phyloP scores from a whole-genome alignment of 2,888 invertebrate genomes.

The Hymenopus coronatus region DNA sequence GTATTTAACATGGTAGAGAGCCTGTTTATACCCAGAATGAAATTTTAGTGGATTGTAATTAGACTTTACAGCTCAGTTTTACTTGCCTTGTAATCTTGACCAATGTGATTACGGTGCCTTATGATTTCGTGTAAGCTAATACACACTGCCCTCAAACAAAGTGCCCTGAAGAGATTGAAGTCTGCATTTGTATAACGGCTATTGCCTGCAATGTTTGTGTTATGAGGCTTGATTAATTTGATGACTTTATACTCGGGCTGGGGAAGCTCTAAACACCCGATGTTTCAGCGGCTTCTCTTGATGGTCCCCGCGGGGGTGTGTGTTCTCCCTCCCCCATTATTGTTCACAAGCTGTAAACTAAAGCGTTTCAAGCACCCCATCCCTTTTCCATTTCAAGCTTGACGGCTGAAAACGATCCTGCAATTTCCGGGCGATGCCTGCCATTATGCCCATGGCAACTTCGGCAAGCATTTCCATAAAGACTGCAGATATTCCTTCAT shows the following conservation, averaged over 20 bases:
- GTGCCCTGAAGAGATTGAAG: neutral
- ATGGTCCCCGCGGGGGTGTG: neutral
- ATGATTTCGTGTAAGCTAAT: neutral
- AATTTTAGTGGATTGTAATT: too few species aligned
- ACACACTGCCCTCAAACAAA: neutral
- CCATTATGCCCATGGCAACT: neutral
- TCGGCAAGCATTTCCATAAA: slow-evolving; percentile 5
- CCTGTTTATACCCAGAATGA: too few species aligned
- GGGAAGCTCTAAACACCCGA: neutral
- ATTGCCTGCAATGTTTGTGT: neutral
- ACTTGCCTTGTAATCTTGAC: neutral
- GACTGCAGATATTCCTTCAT: neutral
- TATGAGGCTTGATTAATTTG: slow-evolving; percentile 5
- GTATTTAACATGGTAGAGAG: too few species aligned
- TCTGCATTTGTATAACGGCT: neutral
- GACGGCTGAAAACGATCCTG: neutral
- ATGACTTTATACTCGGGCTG: neutral
- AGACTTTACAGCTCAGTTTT: too few species aligned
- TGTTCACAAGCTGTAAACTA: slow-evolving; percentile 7
- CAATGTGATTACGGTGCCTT: neutral
- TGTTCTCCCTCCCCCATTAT: slow-evolving; percentile 1
- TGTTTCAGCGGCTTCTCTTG: neutral
- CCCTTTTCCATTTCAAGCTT: neutral
- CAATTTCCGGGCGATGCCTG: slow-evolving; percentile 5
- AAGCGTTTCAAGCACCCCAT: neutral